Conservation (phyloP, 2,113 vertebrate genomes). For the Archilochus colubris region DNA sequence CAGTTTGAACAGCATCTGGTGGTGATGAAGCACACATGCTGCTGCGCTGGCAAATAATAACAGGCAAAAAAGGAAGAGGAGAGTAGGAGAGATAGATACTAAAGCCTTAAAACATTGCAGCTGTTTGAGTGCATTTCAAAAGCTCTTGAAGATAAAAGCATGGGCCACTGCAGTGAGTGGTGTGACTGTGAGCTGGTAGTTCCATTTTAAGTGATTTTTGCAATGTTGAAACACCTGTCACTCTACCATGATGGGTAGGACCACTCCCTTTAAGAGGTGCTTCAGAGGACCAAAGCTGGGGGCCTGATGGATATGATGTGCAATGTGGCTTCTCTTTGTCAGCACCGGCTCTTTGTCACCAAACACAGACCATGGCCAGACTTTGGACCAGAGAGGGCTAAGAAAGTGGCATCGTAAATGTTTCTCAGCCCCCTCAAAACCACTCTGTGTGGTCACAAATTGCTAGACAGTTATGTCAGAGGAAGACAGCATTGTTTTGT, state of each 20-base stretch:
- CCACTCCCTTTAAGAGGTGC: accelerated
- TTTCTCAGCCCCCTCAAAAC: not conserved
- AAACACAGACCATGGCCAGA: not conserved
- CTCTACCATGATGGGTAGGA: not conserved
- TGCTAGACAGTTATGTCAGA: not conserved
- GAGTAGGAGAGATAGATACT: not conserved
- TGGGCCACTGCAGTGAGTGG: accelerated
- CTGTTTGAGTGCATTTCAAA: not conserved
- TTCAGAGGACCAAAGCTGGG: not conserved
- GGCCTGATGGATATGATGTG: not conserved
- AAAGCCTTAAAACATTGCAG: not conserved
- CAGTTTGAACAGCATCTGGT: not conserved
- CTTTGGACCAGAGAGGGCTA: not conserved
- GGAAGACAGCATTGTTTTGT: not conserved
- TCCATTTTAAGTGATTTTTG: not conserved
- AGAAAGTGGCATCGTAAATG: not conserved
- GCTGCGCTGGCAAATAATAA: not conserved
- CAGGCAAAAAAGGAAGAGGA: not conserved
- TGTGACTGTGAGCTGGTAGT: not conserved
- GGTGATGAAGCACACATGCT: not conserved
- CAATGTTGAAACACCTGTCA: not conserved
- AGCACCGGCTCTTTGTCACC: not conserved
- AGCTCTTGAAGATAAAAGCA: not conserved
- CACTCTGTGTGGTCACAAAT: not conserved
- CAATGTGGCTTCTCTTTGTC: not conserved